Evolutionary conservation across 1,140 invertebrate genomes (phyloP).

Genomic region (Parapsyche elsis): DNA sequence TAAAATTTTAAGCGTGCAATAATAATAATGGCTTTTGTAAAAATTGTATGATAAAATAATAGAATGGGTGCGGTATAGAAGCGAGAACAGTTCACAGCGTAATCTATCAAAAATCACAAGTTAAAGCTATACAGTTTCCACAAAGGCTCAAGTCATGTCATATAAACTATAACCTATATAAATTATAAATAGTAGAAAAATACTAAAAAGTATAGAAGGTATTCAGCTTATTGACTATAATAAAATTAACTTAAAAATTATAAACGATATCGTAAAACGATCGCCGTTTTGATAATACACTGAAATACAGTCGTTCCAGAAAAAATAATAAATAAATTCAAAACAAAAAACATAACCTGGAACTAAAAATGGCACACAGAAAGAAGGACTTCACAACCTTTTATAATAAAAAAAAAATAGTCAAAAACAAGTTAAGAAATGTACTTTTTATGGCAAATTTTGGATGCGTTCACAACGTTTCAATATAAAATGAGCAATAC

Average conservation of each 20-base stretch:
- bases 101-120: slow-evolving; percentile 45
- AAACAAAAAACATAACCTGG: slow-evolving; percentile 61
- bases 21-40: neutral
- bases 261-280: too few relatives aligned
- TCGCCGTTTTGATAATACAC: slow-evolving; percentile 63
- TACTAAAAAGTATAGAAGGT: slow-evolving; percentile 47
- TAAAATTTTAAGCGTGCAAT: slow-evolving; percentile 17
- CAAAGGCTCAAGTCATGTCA: slow-evolving; percentile 55
- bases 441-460: neutral
- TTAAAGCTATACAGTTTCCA: slow-evolving; percentile 55
- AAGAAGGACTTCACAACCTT: slow-evolving; percentile 68
- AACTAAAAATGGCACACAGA: slow-evolving; percentile 63
- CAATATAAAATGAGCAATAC: too few relatives aligned
- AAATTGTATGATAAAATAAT: neutral
- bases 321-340: slow-evolving; percentile 55
- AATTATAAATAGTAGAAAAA: slow-evolving; percentile 53
- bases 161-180: slow-evolving; percentile 38
- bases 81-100: slow-evolving; percentile 49
- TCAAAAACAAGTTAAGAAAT: neutral
- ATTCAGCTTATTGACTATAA: slow-evolving; percentile 45
- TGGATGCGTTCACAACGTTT: neutral
- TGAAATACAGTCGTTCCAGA: slow-evolving; percentile 67
- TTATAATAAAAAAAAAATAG: slow-evolving; percentile 55
- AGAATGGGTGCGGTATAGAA: slow-evolving; percentile 3
- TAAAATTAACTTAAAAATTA: slow-evolving; percentile 61